Evolutionary conservation across 2,797 vertebrate species (phyloP), one percentile per base, ranked within the genome.

Genomic region (Tokudaia tokunoshimensis): DNA sequence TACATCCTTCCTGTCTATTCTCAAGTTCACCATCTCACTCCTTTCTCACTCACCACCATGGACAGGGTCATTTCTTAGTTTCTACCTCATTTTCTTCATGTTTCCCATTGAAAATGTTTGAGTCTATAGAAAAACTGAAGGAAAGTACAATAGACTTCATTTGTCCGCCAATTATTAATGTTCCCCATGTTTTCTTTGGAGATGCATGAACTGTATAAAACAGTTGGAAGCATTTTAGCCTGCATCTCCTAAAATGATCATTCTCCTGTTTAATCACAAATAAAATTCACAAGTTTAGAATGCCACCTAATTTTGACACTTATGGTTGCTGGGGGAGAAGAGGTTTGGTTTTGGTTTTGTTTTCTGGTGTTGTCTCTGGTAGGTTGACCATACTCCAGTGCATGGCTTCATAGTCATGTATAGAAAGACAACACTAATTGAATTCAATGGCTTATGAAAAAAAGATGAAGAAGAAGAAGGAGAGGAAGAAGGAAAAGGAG

Each of bases 271-370:
- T 72, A 72, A 50, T n/a, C 34, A n/a, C 26, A 1, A 83, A 94
- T 81, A 85, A 89, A 84, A 72, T 47, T 55, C 55, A 65, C 13
- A 88, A 47, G 15, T 19, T 95, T 86, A 29, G 50, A 59, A 78
- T 52, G 86, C 24, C 59, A 47, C 7, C 14, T 92, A 76, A 92
- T 7, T 63, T 63, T 44, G 29, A 75, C 44, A 70, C 0, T 52
- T 86, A 55, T 29, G 31, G 20, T 14, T 86, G 44, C 20, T 37
- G 34, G 34, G 22, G 13, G 15, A 37, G 34, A 4, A n/a, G 22
- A 26, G 44, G 19, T 31, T 61, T 84, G 37, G 22, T 59, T 26
- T 59, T 17, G 26, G 1, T 14, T 65, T 31, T 29, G 10, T 4
- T 63, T 29, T 63, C 10, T 3, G 11, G 22, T n/a, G 47, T n/a